Evolutionary conservation across 1,140 invertebrate genomes (phyloP).

Genomic region (Phymastichus coffea): DNA sequence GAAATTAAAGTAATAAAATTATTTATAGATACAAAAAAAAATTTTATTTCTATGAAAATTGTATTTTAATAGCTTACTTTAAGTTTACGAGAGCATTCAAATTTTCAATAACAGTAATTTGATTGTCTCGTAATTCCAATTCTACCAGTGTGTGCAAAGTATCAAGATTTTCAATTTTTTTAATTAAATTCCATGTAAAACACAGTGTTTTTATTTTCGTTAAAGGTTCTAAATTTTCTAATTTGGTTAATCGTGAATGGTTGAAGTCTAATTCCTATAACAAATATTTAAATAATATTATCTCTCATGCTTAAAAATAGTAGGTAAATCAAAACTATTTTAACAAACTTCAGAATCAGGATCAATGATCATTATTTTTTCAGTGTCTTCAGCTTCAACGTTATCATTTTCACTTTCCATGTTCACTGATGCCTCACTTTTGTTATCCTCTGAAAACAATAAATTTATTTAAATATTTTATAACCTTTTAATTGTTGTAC

Average conservation of each 20-base stretch:
- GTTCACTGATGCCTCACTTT: not conserved
- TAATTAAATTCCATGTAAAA: constrained; percentile 93
- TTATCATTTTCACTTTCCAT: constrained; percentile 34
- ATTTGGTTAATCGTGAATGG: constrained; percentile 78
- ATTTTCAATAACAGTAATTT: constrained; percentile 88
- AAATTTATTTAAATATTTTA: not conserved
- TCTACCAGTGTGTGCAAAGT: constrained; percentile 75
- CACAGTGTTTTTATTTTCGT: constrained; percentile 76
- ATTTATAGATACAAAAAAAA: not conserved
- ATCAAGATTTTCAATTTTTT: constrained; percentile 87
- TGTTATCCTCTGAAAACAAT: constrained; percentile 23
- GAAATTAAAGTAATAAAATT: constrained; percentile 38
- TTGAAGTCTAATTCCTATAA: constrained; percentile 79
- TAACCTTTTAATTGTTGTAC: not conserved
- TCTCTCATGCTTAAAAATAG: too few relatives aligned
- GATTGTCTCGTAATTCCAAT: constrained; percentile 96
- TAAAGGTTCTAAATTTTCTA: constrained; percentile 79
- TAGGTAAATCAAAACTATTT: too few relatives aligned
- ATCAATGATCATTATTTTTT: constrained; percentile 51
- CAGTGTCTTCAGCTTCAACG: constrained; percentile 38
- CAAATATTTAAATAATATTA: constrained; percentile 15
- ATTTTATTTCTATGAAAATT: constrained; percentile 5
- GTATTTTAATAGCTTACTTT: constrained; percentile 69
- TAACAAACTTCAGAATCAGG: constrained; percentile 46
- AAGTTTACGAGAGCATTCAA: constrained; percentile 84